Evolutionary conservation across 53 echinoderm and acorn worm species (phyloP).

Genomic region (Mesocentrotus franciscanus): DNA sequence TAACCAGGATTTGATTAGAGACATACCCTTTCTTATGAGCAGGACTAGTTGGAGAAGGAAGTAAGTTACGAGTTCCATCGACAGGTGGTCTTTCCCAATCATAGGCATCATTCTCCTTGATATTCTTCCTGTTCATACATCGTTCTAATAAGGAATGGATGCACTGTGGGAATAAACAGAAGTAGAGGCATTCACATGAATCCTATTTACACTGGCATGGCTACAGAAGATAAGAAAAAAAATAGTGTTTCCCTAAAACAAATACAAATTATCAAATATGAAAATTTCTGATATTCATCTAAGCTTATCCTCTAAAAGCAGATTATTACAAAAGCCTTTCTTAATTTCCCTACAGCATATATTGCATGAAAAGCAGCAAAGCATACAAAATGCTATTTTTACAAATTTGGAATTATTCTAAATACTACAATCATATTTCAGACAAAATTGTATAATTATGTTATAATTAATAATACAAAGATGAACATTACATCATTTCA

Average conservation of each 20-base stretch:
- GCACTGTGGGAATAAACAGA: conserved; percentile 67
- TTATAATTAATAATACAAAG: background rate
- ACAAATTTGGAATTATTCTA: too few species aligned
- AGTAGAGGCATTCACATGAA: background rate
- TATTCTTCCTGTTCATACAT: conserved; percentile 95
- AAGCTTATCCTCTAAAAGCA: too few species aligned
- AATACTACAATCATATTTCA: background rate
- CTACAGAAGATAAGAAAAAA: background rate
- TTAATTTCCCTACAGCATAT: too few species aligned
- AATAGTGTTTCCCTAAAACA: background rate
- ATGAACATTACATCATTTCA: background rate
- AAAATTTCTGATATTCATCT: too few species aligned
- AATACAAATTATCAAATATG: background rate
- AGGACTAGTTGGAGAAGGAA: conserved; percentile 81
- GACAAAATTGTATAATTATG: background rate
- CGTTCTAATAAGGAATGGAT: conserved; percentile 87
- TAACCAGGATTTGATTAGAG: background rate
- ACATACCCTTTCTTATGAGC: conserved; percentile 69
- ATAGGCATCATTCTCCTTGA: conserved; percentile 87
- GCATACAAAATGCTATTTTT: too few species aligned
- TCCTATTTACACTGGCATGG: background rate
- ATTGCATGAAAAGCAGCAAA: too few species aligned
- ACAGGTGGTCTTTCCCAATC: conserved; percentile 93
- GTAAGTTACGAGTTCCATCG: conserved; percentile 88
- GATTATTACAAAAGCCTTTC: too few species aligned